Conservation (phyloP, 2,888 invertebrate genomes). For the Euspilapteryx auroguttella region DNA sequence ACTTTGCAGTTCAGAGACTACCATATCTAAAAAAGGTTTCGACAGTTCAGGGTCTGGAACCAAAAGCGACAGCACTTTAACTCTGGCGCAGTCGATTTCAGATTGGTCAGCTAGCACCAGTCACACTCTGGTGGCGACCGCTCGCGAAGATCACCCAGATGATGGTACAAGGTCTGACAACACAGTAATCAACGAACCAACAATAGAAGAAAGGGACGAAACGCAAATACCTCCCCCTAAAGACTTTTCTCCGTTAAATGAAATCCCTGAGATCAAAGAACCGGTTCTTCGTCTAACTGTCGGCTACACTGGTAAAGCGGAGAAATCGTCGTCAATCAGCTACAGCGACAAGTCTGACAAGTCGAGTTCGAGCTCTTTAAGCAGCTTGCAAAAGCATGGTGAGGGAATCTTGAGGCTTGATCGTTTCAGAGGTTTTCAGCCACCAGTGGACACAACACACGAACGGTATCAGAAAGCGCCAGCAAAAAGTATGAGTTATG, state of each 20-base stretch:
- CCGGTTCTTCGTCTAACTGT: constrained; percentile 33
- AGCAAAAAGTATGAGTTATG: constrained; percentile 52
- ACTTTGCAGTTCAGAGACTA: constrained; percentile 63
- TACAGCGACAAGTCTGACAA: constrained; percentile 54
- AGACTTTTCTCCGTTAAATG: constrained; percentile 19
- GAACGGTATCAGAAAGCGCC: constrained; percentile 39
- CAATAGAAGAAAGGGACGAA: constrained; percentile 19
- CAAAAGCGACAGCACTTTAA: constrained; percentile 79
- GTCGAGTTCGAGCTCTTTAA: constrained; percentile 53
- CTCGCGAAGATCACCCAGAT: constrained; percentile 43
- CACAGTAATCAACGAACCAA: constrained; percentile 41
- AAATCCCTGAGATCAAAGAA: constrained; percentile 19
- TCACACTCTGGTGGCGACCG: constrained; percentile 70
- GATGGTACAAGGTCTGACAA: constrained; percentile 47
- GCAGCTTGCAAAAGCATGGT: constrained; percentile 46
- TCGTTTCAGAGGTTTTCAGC: constrained; percentile 26
- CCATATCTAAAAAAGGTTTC: constrained; percentile 48
- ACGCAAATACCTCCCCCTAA: constrained; percentile 16
- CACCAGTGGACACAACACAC: constrained; percentile 22
- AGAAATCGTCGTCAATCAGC: constrained; percentile 55
- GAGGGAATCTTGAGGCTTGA: constrained; percentile 40
- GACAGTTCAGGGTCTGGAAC: constrained; percentile 70
- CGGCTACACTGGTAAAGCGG: constrained; percentile 27
- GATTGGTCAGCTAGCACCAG: constrained; percentile 84
- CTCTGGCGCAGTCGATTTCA: constrained; percentile 76